A percentile compares a stretch with the other conserved stretches of the same genome.
These are phyloP conservation scores for Brachionus angularis DNA, from an alignment of 1,140 invertebrate species.

Conservation along the genomic window DNA sequence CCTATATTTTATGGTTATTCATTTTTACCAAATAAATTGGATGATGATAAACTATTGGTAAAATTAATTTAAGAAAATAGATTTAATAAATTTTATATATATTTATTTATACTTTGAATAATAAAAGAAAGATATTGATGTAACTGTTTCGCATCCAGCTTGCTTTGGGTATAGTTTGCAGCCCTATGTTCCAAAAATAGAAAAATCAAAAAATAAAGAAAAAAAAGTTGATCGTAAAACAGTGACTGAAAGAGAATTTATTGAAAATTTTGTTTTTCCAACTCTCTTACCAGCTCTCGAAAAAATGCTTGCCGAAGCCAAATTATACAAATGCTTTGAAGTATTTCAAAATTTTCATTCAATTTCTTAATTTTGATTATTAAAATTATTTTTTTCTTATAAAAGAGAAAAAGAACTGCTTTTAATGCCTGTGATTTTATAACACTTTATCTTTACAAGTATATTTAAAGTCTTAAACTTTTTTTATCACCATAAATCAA, in stretches of 20 bases:
- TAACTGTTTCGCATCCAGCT: conserved; percentile 52
- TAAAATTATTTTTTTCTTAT: not conserved
- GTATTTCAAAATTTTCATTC: conserved; percentile 47
- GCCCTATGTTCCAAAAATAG: conserved; percentile 47
- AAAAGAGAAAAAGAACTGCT: conserved; percentile 56
- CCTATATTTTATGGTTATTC: conserved; percentile 54
- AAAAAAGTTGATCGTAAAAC: conserved; percentile 46
- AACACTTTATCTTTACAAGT: conserved; percentile 55
- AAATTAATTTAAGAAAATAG: not conserved
- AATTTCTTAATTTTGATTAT: no score
- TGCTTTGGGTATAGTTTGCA: conserved; percentile 52
- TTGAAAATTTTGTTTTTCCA: conserved; percentile 56
- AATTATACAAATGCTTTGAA: conserved; percentile 57
- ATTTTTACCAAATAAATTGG: not conserved
- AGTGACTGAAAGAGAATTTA: conserved; percentile 54
- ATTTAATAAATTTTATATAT: conserved; percentile 40
- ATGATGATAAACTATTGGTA: conserved; percentile 30
- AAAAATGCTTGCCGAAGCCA: conserved; percentile 55
- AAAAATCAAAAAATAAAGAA: conserved; percentile 49
- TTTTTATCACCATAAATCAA: no score
- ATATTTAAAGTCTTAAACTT: conserved; percentile 45
- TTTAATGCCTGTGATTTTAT: conserved; percentile 56
- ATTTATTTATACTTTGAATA: conserved; percentile 47
- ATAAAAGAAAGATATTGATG: conserved; percentile 50
- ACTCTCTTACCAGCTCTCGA: conserved; percentile 54